Base-by-base conservation (phyloP, 1,140 invertebrate genomes). In the Drosophila busckii region DNA sequence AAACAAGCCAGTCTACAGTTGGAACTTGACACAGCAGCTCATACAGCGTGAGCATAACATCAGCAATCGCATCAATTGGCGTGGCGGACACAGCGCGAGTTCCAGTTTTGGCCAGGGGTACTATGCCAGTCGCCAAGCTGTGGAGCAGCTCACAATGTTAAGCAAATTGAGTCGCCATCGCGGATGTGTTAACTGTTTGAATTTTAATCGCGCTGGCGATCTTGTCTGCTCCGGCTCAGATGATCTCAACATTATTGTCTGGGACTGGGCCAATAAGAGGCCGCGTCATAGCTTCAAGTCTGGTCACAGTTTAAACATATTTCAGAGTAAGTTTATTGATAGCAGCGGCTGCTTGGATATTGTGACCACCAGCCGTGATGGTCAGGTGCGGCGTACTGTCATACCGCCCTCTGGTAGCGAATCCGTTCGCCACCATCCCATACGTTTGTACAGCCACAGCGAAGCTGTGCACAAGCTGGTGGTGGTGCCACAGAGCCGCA, bases 111-210 rank as follows among this genome's bases (percentile, higher is more conserved):
- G 29, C 41, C 89, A 91, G 32, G 90, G 91, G 23, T 95, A 93
- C 87, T 95, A 95, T 80, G 93, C 93, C 4, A 96, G 95, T 12
- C 88, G 96, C 15, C 92, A 94, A 75, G 92, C 92, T 62, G 94
- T 96, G 4, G 92, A 97, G 87, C 91, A 94, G 56, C 88, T 98
- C 70, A 91, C 96, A 82, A 88, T 96, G 19, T 91, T 93, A 87
- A 91, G 93, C 63, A 92, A 93, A 84, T 88, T 98, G 70, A 91
- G 93, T 20, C 91, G 91, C 59, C 96, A 98, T 88, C 88, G 89
- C 71, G 96, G 96, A 28, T 98, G 97, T 90, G 96, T 98, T 5
- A 98, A 98, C 90, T 92, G 94, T 31, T 90, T 98, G 25, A 93
- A 95, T 88, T 98, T 98, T 87, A 97, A 97, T 89, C 90, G 91